Percentiles rank a stretch among this genome's conserved stretches.
phyloP scores from a whole-genome alignment of 2,888 invertebrate genomes.

The Polymixis lichenea region DNA sequence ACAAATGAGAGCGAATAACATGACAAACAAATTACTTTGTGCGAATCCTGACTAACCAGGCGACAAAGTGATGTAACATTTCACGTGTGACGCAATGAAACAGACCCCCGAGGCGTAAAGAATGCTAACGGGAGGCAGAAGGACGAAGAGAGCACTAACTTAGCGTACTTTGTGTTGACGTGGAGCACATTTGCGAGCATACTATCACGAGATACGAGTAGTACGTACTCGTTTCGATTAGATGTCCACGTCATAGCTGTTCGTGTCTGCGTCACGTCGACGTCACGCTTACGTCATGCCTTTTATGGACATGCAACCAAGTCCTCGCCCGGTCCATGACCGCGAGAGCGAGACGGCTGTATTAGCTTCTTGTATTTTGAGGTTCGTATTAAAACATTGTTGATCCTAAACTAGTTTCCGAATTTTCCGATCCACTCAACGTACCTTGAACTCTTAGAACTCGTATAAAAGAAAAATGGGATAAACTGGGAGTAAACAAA shows the following conservation, averaged over 20 bases:
- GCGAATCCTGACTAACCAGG: conserved; percentile 33
- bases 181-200: conserved; percentile 54
- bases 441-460: conserved; percentile 63
- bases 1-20: conserved; percentile 24
- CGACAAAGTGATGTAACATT: conserved; percentile 54
- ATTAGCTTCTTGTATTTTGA: conserved; percentile 29
- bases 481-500: conserved; percentile 61
- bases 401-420: conserved; percentile 54
- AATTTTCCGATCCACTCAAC: conserved; percentile 45
- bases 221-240: conserved; percentile 57
- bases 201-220: conserved; percentile 56
- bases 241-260: conserved; percentile 61
- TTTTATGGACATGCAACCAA: conserved; percentile 61
- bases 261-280: conserved; percentile 65
- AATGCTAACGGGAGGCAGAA: conserved; percentile 51
- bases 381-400: conserved; percentile 50
- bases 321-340: conserved; percentile 59
- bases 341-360: conserved; percentile 43
- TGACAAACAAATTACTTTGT: conserved; percentile 33
- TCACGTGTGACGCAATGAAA: conserved; percentile 57
- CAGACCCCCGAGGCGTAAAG: conserved; percentile 38
- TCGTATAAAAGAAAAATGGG: conserved; percentile 60
- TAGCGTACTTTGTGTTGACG: conserved; percentile 54
- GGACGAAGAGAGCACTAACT: conserved; percentile 52
- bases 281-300: conserved; percentile 68